Percentiles rank a stretch among this genome's conserved stretches.
Conservation (phyloP, 2,797 vertebrate species). For the Cyclura pinguis region DNA sequence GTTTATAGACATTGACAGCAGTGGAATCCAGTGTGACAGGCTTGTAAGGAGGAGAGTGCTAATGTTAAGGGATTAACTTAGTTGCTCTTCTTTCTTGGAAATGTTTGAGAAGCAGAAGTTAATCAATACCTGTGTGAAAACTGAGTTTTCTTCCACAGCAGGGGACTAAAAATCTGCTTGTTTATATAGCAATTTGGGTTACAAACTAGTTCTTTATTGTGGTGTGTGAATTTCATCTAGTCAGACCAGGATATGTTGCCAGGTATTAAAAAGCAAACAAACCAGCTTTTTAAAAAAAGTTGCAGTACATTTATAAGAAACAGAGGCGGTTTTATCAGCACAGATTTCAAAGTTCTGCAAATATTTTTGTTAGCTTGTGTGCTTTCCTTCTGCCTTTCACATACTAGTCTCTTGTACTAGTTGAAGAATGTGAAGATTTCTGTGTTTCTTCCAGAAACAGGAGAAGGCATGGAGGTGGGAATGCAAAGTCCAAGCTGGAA, state of each 20-base stretch:
- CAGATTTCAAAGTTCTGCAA: not conserved
- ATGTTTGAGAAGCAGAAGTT: not conserved
- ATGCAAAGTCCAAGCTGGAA: not conserved
- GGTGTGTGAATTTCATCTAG: not conserved
- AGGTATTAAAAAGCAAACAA: not conserved
- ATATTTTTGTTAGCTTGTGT: not conserved
- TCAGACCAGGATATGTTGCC: not conserved
- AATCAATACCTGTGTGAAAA: conserved; percentile 9
- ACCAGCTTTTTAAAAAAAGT: not conserved
- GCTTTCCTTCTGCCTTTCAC: not conserved
- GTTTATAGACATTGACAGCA: not conserved
- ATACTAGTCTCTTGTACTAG: too few species aligned
- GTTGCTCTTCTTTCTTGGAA: too few species aligned
- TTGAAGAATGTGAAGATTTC: not conserved
- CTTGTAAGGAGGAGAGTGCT: not conserved
- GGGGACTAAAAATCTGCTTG: not conserved
- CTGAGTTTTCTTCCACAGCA: not conserved
- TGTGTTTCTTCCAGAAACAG: not conserved
- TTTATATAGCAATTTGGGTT: not conserved
- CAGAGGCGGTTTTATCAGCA: not conserved
- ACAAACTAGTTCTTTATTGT: not conserved
- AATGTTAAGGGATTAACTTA: conserved; percentile 5
- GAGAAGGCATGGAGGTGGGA: too few species aligned
- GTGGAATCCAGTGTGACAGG: not conserved
- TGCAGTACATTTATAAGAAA: not conserved